These are phyloP conservation scores for Pyrgus malvae DNA, from an alignment of 2,888 invertebrate species.

Conservation along the genomic window DNA sequence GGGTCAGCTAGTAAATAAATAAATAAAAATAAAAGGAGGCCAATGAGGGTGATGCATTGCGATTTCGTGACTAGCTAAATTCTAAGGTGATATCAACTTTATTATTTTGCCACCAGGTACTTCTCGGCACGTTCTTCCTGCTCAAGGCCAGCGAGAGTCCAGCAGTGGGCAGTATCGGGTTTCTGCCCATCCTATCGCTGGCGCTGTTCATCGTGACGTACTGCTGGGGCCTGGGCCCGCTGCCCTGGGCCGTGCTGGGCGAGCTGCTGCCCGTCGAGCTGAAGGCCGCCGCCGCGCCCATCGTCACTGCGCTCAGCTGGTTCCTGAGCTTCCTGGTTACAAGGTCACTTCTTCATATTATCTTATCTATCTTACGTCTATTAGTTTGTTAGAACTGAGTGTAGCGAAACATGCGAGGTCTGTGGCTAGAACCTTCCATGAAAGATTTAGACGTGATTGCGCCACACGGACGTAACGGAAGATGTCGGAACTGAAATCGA, in stretches of 20 bases:
- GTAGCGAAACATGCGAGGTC: too few relatives aligned
- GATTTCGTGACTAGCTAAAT: too few relatives aligned
- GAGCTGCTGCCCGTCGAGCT: conserved; percentile 91
- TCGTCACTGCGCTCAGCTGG: conserved; percentile 91
- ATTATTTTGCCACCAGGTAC: conserved; percentile 61
- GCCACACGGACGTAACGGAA: too few relatives aligned
- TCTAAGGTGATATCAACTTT: neutral
- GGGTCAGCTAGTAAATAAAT: too few relatives aligned
- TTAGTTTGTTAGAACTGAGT: too few relatives aligned
- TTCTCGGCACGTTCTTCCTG: conserved; percentile 85
- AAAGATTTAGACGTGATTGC: too few relatives aligned
- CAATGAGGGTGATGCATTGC: too few relatives aligned
- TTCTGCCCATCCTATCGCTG: conserved; percentile 87
- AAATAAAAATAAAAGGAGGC: too few relatives aligned
- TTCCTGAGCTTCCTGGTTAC: conserved; percentile 88
- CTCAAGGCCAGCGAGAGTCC: conserved; percentile 66
- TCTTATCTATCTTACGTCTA: too few relatives aligned
- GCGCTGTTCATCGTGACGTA: conserved; percentile 89
- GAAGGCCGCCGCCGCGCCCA: conserved; percentile 87
- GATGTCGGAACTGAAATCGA: too few relatives aligned
- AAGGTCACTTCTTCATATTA: too few relatives aligned
- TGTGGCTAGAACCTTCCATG: too few relatives aligned
- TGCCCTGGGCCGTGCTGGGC: conserved; percentile 92
- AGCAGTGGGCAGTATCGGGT: conserved; percentile 75
- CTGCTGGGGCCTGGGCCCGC: conserved; percentile 88